These are phyloP conservation scores for Mylabris sibirica DNA, from an alignment of 2,888 invertebrate genomes.

Conservation along the genomic window DNA sequence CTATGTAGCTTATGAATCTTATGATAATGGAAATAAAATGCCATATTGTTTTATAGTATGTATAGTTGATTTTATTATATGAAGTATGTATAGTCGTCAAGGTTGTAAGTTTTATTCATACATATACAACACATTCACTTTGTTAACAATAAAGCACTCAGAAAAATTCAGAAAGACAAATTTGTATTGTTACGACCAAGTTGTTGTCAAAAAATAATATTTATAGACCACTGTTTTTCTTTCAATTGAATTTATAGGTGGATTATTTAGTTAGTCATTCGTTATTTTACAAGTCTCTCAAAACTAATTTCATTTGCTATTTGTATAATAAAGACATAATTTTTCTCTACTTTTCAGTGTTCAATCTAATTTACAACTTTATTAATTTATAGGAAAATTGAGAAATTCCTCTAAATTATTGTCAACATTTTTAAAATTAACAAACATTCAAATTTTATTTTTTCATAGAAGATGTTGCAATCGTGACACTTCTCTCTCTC, in stretches of 20 bases:
- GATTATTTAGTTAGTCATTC: not conserved
- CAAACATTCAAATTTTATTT: no score
- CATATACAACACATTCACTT: not conserved
- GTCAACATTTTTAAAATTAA: no score
- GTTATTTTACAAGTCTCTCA: not conserved
- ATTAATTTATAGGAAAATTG: no score
- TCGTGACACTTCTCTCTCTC: not conserved
- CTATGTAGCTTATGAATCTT: not conserved
- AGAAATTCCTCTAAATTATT: no score
- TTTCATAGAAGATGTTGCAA: not conserved
- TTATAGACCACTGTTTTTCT: not conserved
- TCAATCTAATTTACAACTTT: not conserved
- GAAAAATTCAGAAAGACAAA: slow-evolving; percentile 4
- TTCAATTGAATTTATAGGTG: slow-evolving; percentile 1
- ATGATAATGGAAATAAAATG: slow-evolving; percentile 9
- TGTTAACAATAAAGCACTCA: not conserved
- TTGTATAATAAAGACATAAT: not conserved
- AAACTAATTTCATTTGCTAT: not conserved
- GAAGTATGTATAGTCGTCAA: slow-evolving; percentile 1
- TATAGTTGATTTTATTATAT: slow-evolving; percentile 5
- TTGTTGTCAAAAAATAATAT: slow-evolving; percentile 4
- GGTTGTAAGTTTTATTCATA: not conserved
- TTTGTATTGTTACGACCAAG: not conserved
- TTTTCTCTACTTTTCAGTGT: not conserved
- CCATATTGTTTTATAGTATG: not conserved